A percentile compares a stretch with the other conserved stretches of the same genome.
Evolutionary conservation across 2,888 invertebrate genomes (phyloP).

Genomic region (Cerceris ruficornis): DNA sequence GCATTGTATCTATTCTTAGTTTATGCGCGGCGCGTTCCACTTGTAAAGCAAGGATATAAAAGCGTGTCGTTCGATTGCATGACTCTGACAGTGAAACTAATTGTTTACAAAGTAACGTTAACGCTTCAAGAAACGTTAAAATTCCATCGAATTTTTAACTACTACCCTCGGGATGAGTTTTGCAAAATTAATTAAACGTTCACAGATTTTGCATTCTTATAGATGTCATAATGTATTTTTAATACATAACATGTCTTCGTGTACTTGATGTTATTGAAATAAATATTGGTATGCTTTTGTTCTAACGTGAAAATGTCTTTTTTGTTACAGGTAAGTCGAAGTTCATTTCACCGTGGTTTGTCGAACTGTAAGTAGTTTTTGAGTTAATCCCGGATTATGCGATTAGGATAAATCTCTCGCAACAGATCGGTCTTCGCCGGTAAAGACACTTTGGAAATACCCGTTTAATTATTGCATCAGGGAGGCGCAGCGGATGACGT

Average conservation of each 20-base stretch:
- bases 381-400: constrained; percentile 19
- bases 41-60: constrained; percentile 24
- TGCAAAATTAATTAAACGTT: too few species aligned
- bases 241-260: too few species aligned
- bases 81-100: constrained; percentile 8
- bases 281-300: background rate
- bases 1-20: constrained; percentile 35
- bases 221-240: too few species aligned
- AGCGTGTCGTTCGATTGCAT: constrained; percentile 6
- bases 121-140: too few species aligned
- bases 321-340: constrained; percentile 63
- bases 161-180: too few species aligned
- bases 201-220: too few species aligned
- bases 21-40: constrained; percentile 21
- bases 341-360: background rate
- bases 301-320: constrained; percentile 25
- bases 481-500: background rate
- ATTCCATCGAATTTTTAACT: too few species aligned
- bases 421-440: background rate
- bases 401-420: too few species aligned
- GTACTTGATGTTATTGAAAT: too few species aligned
- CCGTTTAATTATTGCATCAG: too few species aligned
- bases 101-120: too few species aligned
- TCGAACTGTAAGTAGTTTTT: constrained; percentile 35
- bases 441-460: background rate